Base-by-base conservation (phyloP, 2,113 vertebrate genomes). In the Engystomops pustulosus region DNA sequence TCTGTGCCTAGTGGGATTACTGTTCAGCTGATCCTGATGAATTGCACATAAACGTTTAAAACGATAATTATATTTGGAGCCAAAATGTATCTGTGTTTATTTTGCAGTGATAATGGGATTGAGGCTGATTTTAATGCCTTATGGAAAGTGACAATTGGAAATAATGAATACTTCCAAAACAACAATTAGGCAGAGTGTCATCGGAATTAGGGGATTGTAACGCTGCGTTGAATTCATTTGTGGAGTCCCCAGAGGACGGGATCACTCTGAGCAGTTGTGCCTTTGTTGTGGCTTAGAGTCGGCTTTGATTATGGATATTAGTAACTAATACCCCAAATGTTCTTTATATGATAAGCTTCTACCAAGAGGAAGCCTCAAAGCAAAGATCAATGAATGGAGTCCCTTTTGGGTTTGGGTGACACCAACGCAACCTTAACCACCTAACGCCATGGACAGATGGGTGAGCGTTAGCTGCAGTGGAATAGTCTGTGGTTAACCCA, bases 111-210 rank as follows among this genome's bases (percentile, higher is more conserved):
- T 65, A 65, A 65, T 45, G 9, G 36, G 36, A 67, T 20, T 65
- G 55, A 65, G 36, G 15, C 34, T 4, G 14, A 79, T 67, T 60
- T 65, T 79, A 47, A 65, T 47, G 36, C 77, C 2, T 65, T 65
- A 65, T 67, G 58, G 25, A 79, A 67, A 65, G 36, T 65, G 38
- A 47, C 58, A 79, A 65, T 79, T 45, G 65, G 17, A n/a, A 79
- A 79, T 79, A 79, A 79, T 79, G 36, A 67, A 67, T 45, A 79
- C 58, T 80, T 65, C 45, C 62, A 69, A 81, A 53, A 38, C 51
- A 38, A 51, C 80, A 81, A 81, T 81, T 81, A 81, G 80, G 32
- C 36, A 65, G 3, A 60, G 58, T 67, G 55, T 79, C 38, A 45
- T 47, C 10, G 60, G 58, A 27, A 53, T 58, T 55, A 81, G 44